Evolutionary conservation across 2,797 vertebrate species (phyloP), one percentile per base, ranked within the genome.

Genomic region (Brotula barbata): DNA sequence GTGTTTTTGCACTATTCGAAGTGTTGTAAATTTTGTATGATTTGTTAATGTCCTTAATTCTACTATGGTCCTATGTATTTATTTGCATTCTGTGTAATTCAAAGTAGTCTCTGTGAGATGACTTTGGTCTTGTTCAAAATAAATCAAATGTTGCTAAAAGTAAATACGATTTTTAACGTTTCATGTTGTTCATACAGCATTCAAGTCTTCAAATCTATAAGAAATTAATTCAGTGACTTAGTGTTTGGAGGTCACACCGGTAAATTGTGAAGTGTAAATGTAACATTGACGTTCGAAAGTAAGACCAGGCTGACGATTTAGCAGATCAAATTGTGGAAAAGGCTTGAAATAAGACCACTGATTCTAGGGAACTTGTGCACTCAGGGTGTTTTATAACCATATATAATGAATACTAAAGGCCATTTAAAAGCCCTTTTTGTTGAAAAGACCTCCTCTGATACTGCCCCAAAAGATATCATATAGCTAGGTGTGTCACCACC

Each of bases 101-200:
- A 85, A 89, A 89, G 89, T 89, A 59, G 80, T 89, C 92, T 93
- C 91, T 90, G 91, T 92, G 92, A 93, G 91, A 93, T 82, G 73
- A 52, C 89, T 90, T 90, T 90, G 83, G 70, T 86, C 83, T 83
- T 90, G 86, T 88, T 87, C 14, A 81, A 87, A 91, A 91, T 90
- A 91, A 93, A 92, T 88, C 73, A 73, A 82, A 73, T 76, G 80
- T 87, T 89, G 85, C 68, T 21, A 50, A 63, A 86, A 83, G 39
- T 77, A 71, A 62, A 73, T 56, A 0, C 48, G 36, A 19, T 4
- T 8, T 17, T 40, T 23, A 28, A 28, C 8, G 3, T 36, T 60
- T 43, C 15, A 3, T 41, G 2, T 41, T 36, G 20, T 41, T n/a
- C 25, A 15, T n/a, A 22, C 7, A 33, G 44, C 0, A 4, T 15